Base-by-base conservation (phyloP, 2,888 invertebrate genomes). In the Hartigia nigra region DNA sequence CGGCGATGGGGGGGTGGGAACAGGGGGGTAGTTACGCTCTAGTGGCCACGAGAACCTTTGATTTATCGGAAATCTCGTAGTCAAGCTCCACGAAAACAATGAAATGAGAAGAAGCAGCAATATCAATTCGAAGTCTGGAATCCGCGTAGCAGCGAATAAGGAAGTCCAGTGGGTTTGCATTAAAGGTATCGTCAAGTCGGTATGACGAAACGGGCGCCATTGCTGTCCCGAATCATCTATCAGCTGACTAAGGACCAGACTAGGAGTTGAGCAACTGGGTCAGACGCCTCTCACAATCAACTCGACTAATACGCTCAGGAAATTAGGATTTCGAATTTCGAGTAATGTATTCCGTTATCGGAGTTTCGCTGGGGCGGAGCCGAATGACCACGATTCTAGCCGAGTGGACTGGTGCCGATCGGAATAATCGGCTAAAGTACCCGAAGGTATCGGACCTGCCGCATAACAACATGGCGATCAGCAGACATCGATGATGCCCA, bases 241-340 rank as follows among this genome's bases (percentile, higher is more conserved):
- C 0, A 23, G 55, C 55, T 55, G 55, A 55, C 55, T 23, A 23
- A 55, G 55, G 55, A 23, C 55, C 23, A n/a, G 55, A 55, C 55
- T 23, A 23, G 39, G 23, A 39, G 55, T 55, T 9, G 55, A 55
- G 23, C 9, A 55, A 55, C 55, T 23, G 55, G 55, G 74, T 75
- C 74, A 74, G 79, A 70, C 32, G 69, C 39, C 55, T 70, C 72
- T 55, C 72, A 76, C 70, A 70, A 74, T 79, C 36, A 75, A 77
- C 72, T 77, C 77, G n/a, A 74, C 79, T 37, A 70, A 55, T 55
- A 23, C 9, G 23, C 9, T 14, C 55, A 55, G 55, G 80, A 82
- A 86, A 84, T 85, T 81, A 79, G 81, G 83, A 84, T 84, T 83
- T 74, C 78, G 82, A 82, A 84, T 84, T 84, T 55, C 55, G 55